A percentile compares a stretch with the other conserved stretches of the same genome.
Conservation (phyloP, 2,113 vertebrate genomes). For the Myotis brandtii region DNA sequence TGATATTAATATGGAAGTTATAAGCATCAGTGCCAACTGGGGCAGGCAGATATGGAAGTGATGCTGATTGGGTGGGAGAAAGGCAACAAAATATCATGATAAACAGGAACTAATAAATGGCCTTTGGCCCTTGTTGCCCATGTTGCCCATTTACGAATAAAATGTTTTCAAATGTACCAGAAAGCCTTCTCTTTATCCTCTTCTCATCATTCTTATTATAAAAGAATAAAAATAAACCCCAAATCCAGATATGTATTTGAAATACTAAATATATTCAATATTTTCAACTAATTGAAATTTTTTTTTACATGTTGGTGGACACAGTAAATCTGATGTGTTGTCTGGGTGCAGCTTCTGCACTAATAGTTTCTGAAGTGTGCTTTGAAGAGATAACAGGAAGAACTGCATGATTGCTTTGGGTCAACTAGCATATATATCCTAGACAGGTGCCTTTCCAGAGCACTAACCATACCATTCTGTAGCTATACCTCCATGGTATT, state of each 20-base stretch:
- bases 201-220: not conserved
- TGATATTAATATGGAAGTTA: slow-evolving; percentile 5
- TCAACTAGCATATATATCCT: accelerated
- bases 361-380: not conserved
- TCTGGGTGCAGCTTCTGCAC: not conserved
- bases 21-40: not conserved
- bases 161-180: not conserved
- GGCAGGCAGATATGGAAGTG: not conserved
- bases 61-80: not conserved
- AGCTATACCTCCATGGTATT: not conserved
- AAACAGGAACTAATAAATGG: not conserved
- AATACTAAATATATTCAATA: not conserved
- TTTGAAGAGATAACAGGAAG: not conserved
- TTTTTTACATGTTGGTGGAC: not conserved
- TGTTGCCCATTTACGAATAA: not conserved
- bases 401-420: not conserved
- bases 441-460: not conserved
- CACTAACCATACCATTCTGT: accelerated
- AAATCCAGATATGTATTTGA: not conserved
- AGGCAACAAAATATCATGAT: not conserved
- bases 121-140: not conserved
- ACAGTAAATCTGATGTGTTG: not conserved
- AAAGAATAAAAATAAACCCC: not conserved
- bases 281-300: not conserved
- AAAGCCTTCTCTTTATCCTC: not conserved